These are phyloP conservation scores for Apamea anceps DNA, from an alignment of 2,888 invertebrate species.

Conservation along the genomic window DNA sequence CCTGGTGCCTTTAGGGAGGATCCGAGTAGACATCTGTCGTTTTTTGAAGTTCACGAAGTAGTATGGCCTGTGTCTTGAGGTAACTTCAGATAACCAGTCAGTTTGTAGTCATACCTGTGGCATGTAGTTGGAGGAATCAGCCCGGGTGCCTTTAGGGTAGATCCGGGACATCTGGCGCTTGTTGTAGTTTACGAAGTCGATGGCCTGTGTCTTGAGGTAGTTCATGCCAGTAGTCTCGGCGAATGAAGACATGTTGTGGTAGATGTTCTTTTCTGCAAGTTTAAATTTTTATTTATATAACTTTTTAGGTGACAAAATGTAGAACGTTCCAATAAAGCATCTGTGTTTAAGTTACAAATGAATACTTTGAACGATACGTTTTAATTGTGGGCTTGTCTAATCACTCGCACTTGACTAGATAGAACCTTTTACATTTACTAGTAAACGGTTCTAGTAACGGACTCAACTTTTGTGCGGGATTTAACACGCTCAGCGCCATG, in stretches of 20 bases:
- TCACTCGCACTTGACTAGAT: not conserved
- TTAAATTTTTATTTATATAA: not conserved
- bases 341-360: not conserved
- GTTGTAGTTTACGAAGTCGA: slow-evolving; percentile 99
- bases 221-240: slow-evolving; percentile 99
- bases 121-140: slow-evolving; percentile 99
- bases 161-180: slow-evolving; percentile 99
- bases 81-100: too few species aligned
- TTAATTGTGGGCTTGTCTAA: not conserved
- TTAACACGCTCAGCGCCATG: too few species aligned
- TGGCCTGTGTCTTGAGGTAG: slow-evolving; percentile 98
- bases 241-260: slow-evolving; percentile 99
- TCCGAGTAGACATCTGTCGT: too few species aligned
- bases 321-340: not conserved
- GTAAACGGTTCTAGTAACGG: too few species aligned
- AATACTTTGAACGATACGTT: not conserved
- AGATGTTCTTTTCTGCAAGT: slow-evolving; percentile 94
- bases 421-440: not conserved
- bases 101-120: slow-evolving; percentile 26
- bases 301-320: not conserved
- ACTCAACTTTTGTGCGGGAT: not conserved
- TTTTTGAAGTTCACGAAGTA: too few species aligned
- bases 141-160: slow-evolving; percentile 99
- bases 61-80: too few species aligned
- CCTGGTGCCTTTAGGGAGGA: too few species aligned